phyloP scores from a whole-genome alignment of 2,888 invertebrate genomes.

The Acanthacorydalis orientalis region DNA sequence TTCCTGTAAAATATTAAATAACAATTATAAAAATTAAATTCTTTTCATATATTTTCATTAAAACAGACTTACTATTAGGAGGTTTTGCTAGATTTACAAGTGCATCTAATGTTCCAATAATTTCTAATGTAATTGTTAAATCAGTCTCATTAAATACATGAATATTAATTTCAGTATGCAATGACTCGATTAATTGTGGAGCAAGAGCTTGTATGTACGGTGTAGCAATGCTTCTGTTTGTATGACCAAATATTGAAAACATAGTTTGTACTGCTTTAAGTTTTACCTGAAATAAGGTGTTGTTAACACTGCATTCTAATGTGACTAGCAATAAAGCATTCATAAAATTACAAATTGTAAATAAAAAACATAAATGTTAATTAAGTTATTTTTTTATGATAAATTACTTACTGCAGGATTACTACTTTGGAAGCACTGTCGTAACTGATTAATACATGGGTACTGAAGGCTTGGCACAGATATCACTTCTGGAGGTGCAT shows the following conservation, averaged over 20 bases:
- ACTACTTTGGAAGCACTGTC: constrained; percentile 58
- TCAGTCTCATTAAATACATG: constrained; percentile 47
- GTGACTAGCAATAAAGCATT: too few species aligned
- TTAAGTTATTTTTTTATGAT: neutral
- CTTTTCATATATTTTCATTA: neutral
- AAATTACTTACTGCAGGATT: constrained; percentile 33
- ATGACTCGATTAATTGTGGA: constrained; percentile 58
- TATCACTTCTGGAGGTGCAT: constrained; percentile 62
- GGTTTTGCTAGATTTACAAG: constrained; percentile 57
- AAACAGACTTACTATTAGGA: constrained; percentile 49
- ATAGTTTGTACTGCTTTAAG: constrained; percentile 66
- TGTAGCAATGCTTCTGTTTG: constrained; percentile 49
- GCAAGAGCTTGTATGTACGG: constrained; percentile 71
- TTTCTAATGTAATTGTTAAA: constrained; percentile 51
- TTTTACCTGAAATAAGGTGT: constrained; percentile 41
- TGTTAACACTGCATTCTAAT: too few species aligned
- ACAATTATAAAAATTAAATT: neutral
- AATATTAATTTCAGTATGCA: constrained; percentile 45
- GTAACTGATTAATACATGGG: constrained; percentile 83
- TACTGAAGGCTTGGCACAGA: constrained; percentile 69
- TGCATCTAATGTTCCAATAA: constrained; percentile 56
- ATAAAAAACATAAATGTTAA: neutral
- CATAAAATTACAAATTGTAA: too few species aligned
- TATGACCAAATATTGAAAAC: constrained; percentile 56
- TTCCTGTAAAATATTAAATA: constrained; percentile 40